Conservation (phyloP, 30 jellyfish, hydroid and myxozoan genomes). For the Rhopilema esculentum region DNA sequence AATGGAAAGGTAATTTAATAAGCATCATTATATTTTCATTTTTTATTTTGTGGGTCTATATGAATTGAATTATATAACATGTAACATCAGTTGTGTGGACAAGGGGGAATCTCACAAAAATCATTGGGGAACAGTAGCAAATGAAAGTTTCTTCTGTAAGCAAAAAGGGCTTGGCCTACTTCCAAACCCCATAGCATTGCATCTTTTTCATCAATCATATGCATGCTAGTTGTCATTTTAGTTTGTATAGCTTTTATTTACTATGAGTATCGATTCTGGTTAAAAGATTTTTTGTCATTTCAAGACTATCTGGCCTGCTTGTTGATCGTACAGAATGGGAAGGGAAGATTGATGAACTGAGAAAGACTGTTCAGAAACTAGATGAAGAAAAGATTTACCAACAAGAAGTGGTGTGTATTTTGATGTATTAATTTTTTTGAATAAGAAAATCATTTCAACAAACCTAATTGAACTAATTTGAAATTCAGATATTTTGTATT, state of each 20-base stretch:
- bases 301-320: slow-evolving; percentile 77
- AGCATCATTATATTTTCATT: neutral
- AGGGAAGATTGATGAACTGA: slow-evolving; percentile 39
- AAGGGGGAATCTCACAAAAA: too few relatives aligned
- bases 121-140: too few relatives aligned
- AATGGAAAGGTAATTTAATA: slow-evolving; percentile 69
- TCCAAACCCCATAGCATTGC: neutral
- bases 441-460: too few relatives aligned
- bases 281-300: neutral
- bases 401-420: slow-evolving; percentile 70
- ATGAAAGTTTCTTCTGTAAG: too few relatives aligned
- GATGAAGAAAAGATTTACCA: slow-evolving; percentile 55
- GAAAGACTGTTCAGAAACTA: slow-evolving; percentile 28
- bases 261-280: too few relatives aligned
- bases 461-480: too few relatives aligned
- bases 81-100: too few relatives aligned
- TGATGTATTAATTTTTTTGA: too few relatives aligned
- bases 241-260: neutral
- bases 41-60: neutral
- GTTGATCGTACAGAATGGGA: slow-evolving; percentile 80
- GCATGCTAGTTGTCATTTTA: too few relatives aligned
- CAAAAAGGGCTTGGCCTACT: too few relatives aligned
- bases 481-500: too few relatives aligned
- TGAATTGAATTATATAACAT: too few relatives aligned
- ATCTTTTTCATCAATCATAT: neutral